Evolutionary conservation across 1,140 invertebrate genomes (phyloP), one percentile per base, ranked within the genome.

Genomic region (Episyrphus balteatus): DNA sequence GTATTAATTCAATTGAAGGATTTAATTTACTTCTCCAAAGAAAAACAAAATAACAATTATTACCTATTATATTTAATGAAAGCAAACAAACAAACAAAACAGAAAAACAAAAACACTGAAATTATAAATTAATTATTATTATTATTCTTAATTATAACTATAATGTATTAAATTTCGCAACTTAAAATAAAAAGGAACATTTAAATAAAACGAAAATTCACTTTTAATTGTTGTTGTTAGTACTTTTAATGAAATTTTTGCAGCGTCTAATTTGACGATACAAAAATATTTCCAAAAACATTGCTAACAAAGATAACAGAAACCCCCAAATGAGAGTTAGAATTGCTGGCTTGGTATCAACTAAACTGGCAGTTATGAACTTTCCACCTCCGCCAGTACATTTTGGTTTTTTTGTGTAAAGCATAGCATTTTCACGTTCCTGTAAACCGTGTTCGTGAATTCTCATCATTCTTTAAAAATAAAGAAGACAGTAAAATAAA

Each of bases 361-460:
- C 67, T 51, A 79, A 69, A 41, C 76, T 76, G 14, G 78, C 77
- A n/a, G 73, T 77, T 15, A 79, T 58, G 44, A 78, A 79, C 19
- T 70, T 70, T 2, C 65, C 61, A 33, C 70, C 72, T 40, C 61
- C 61, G 8, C 70, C 71, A 0, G 59, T 54, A 53, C 80, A 82
- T 32, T 62, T 58, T 2, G 81, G 80, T 53, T 76, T 76, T 42
- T 73, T 75, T 15, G 75, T 75, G 53, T 80, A 82, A 8, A 81
- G 55, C 14, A 73, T 56, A 30, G 55, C 58, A 31, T 76, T 73
- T 50, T 77, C 76, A 17, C 78, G 60, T 33, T 60, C 57, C 49
- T 80, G 76, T 3, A 82, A 51, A 2, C 81, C 80, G 41, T 71
- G 73, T 61, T 83, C 80, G 50, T 70, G 69, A 12, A 82, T 65